Conservation (phyloP, 2,797 vertebrate species). For the Kryptopterus vitreolus region DNA sequence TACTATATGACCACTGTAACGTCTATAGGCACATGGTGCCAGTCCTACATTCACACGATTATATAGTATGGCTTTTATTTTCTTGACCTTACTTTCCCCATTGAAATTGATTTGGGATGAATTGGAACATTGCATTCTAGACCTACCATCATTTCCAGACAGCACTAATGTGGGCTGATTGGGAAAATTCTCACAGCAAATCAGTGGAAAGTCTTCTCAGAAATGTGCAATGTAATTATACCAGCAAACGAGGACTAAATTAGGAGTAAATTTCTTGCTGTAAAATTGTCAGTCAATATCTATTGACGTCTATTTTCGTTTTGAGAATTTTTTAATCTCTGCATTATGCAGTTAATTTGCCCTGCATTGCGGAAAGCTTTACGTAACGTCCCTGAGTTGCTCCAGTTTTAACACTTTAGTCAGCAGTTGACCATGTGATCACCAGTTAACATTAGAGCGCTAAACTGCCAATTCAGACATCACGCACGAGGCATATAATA, state of each 20-base stretch:
- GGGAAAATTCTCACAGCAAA: not conserved
- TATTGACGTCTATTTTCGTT: no score
- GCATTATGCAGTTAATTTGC: no score
- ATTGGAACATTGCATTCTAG: not conserved
- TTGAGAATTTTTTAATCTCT: no score
- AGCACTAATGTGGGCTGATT: not conserved
- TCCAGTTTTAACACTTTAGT: not conserved
- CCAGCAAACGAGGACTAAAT: not conserved
- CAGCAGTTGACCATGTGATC: not conserved
- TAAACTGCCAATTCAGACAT: constrained; percentile 38
- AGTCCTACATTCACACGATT: not conserved
- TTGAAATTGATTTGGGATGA: not conserved
- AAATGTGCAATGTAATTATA: not conserved
- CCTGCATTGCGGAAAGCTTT: not conserved
- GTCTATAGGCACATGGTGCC: not conserved
- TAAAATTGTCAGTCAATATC: no score
- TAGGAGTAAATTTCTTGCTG: not conserved
- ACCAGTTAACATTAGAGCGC: not conserved
- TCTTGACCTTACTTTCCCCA: no score
- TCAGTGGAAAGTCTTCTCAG: not conserved
- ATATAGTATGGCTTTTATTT: not conserved
- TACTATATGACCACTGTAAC: not conserved
- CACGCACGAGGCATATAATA: constrained; percentile 26
- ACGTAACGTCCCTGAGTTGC: not conserved
- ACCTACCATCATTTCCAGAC: not conserved